These are phyloP conservation scores for Synanthedon tipuliformis DNA, from an alignment of 2,888 invertebrate genomes.

Conservation along the genomic window DNA sequence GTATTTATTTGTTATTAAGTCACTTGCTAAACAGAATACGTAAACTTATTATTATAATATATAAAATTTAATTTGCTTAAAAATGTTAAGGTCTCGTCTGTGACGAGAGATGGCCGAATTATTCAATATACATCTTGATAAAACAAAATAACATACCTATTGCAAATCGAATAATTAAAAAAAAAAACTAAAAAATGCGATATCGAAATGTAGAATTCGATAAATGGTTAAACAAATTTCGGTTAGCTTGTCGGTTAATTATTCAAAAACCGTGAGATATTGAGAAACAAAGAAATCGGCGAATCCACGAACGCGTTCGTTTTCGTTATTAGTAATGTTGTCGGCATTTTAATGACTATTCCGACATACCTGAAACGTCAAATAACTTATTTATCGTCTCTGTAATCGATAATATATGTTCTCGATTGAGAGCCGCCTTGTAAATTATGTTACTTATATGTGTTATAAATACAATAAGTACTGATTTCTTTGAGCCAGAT, in stretches of 20 bases:
- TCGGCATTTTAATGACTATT: constrained; percentile 48
- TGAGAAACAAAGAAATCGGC: constrained; percentile 42
- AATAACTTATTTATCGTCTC: constrained; percentile 52
- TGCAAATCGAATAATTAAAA: no score
- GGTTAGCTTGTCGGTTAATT: no score
- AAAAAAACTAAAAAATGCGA: no score
- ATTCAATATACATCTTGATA: no score
- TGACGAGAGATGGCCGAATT: no score
- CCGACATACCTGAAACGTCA: constrained; percentile 50
- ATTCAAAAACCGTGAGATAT: constrained; percentile 32
- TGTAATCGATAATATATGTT: constrained; percentile 32
- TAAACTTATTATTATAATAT: no score
- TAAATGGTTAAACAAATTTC: background rate
- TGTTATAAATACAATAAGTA: background rate
- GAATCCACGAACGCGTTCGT: constrained; percentile 28
- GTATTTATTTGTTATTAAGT: no score
- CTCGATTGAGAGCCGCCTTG: background rate
- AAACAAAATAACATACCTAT: no score
- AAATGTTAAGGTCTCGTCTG: no score
- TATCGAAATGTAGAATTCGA: background rate
- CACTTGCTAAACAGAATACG: no score
- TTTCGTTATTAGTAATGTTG: constrained; percentile 39
- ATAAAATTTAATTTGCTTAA: no score
- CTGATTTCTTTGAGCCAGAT: no score
- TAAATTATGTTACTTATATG: background rate